A percentile compares a stretch with the other conserved stretches of the same genome.
These are phyloP conservation scores for Anthonomus grandis DNA, from an alignment of 1,140 invertebrate species.

Conservation along the genomic window DNA sequence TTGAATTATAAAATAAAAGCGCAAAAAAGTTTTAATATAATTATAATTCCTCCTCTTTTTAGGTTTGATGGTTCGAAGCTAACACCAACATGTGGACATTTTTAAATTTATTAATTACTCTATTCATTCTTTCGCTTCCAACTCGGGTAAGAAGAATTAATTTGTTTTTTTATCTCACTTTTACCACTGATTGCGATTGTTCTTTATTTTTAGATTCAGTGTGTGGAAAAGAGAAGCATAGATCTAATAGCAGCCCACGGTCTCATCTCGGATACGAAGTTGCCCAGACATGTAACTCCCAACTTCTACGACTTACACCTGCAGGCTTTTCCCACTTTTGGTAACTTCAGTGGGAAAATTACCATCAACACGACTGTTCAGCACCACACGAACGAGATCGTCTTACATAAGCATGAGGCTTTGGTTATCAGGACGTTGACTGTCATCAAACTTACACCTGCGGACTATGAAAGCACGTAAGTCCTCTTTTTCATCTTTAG, in stretches of 20 bases:
- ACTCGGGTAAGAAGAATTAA: neutral
- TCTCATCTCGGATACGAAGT: constrained; percentile 55
- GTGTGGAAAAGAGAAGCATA: constrained; percentile 52
- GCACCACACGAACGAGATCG: constrained; percentile 56
- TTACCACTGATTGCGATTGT: neutral
- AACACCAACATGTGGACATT: neutral
- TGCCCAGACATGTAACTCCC: constrained; percentile 58
- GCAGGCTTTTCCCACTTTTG: constrained; percentile 57
- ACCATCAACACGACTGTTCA: constrained; percentile 60
- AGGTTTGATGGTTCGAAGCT: neutral
- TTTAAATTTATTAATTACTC: neutral
- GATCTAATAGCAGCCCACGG: constrained; percentile 59
- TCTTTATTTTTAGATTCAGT: constrained; percentile 7
- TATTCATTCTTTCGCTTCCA: neutral
- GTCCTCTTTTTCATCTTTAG: neutral
- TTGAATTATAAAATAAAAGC: no score
- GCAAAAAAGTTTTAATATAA: no score
- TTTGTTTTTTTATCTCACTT: neutral
- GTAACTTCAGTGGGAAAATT: constrained; percentile 58
- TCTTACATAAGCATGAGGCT: constrained; percentile 59
- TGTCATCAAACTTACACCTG: constrained; percentile 36
- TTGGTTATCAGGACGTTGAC: constrained; percentile 51
- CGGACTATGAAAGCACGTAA: constrained; percentile 38
- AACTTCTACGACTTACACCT: constrained; percentile 59
- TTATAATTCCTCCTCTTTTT: neutral